These are phyloP conservation scores for Hyphantria cunea DNA, from an alignment of 1,140 invertebrate genomes.

Conservation along the genomic window DNA sequence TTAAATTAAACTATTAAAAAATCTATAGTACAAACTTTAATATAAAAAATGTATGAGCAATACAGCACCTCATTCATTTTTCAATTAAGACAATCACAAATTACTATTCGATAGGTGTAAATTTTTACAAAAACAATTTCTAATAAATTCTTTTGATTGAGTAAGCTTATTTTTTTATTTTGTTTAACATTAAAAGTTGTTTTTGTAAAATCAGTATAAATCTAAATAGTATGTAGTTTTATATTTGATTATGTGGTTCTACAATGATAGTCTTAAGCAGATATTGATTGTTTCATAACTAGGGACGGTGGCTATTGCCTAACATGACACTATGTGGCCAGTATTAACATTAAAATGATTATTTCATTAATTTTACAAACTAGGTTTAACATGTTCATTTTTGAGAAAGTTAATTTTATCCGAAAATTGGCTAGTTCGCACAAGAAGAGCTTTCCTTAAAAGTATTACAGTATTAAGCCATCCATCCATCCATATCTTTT, in stretches of 20 bases:
- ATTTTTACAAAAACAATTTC: constrained; percentile 28
- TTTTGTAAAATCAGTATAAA: constrained; percentile 20
- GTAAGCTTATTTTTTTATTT: background rate
- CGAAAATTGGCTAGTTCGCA: constrained; percentile 25
- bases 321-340: constrained; percentile 16
- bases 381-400: constrained; percentile 13
- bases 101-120: constrained; percentile 18
- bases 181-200: constrained; percentile 13
- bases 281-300: constrained; percentile 5
- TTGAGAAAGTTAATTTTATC: constrained; percentile 24
- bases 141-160: constrained; percentile 4
- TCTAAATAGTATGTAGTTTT: constrained; percentile 10
- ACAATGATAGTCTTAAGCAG: constrained; percentile 10
- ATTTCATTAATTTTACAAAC: constrained; percentile 4
- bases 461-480: background rate
- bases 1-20: constrained; percentile 33
- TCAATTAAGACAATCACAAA: constrained; percentile 32
- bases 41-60: constrained; percentile 72
- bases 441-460: constrained; percentile 18
- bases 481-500: background rate
- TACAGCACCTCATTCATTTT: constrained; percentile 70
- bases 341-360: constrained; percentile 9
- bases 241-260: constrained; percentile 20
- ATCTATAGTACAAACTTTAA: constrained; percentile 46
- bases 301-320: constrained; percentile 20